Evolutionary conservation across 2,888 invertebrate species (phyloP), one percentile per base, ranked within the genome.

Genomic region (Drosophila kuntzei): DNA sequence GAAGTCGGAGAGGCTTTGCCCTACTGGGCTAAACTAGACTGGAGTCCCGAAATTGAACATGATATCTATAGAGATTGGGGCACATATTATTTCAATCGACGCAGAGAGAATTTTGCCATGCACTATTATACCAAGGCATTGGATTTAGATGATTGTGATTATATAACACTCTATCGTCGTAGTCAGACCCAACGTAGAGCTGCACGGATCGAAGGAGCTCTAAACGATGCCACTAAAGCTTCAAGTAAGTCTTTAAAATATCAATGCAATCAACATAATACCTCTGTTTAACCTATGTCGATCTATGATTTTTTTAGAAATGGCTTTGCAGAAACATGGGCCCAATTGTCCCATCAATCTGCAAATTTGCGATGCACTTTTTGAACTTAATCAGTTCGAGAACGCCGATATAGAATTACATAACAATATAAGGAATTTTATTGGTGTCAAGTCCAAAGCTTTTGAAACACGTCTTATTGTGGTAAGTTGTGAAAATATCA

Each of bases 11-110:
- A 50, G 44, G 20, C 34, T 2, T 12, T 14, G 11, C 64, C 2
- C 1, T 72, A 4, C 18, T 91, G 91, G 91, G 71, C 81, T 16
- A 85, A 80, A 20, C 76, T 91, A 7, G 87, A 87, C 11, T 89
- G 90, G 83, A 75, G 71, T 11, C 76, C 79, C 0, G 90, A 91
- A 39, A 79, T 90, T 3, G 81, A 89, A n/a, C 91, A 90, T 64
- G 59, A 86, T n/a, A 89, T 92, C 14, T 92, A 90, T 14, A 80
- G 89, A 5, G 91, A 91, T 29, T 91, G 91, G 91, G 91, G 91
- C 3, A 72, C 82, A 0, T 91, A 90, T 59, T 92, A 90, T 46
- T 90, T 89, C 0, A 84, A 79, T 16, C 87, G 89, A 7, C 90
- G 91, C 4, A 79, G 90, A 20, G 77, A 90, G 62, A 90, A 89